Conservation (phyloP, 2,888 invertebrate genomes). For the Plutella xylostella region DNA sequence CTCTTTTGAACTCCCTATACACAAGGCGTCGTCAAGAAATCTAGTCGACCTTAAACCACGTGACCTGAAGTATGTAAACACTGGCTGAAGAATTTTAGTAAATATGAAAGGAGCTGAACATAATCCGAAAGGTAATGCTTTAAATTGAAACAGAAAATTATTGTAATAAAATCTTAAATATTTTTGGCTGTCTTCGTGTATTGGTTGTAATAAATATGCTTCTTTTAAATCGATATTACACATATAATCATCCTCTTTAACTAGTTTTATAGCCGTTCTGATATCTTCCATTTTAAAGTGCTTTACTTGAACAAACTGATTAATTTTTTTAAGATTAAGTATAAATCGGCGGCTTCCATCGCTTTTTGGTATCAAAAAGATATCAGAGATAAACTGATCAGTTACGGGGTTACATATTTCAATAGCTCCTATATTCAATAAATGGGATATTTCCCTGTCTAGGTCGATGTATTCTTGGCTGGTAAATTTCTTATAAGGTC, state of each 20-base stretch:
- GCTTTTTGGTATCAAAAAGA: constrained; percentile 7
- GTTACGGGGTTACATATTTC: neutral
- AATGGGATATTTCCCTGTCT: neutral
- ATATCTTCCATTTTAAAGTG: constrained; percentile 13
- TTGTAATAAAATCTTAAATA: constrained; percentile 9
- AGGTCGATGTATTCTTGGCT: neutral
- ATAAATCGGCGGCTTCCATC: constrained; percentile 3
- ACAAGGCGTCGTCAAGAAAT: constrained; percentile 11
- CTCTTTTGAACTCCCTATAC: constrained; percentile 1
- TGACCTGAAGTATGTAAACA: too few relatives aligned
- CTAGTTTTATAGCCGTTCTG: constrained; percentile 4
- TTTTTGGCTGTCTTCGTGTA: neutral
- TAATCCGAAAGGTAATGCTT: constrained; percentile 10
- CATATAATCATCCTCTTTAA: constrained; percentile 4
- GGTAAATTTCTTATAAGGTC: neutral
- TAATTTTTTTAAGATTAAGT: constrained; percentile 8
- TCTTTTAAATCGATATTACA: neutral
- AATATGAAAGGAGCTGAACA: constrained; percentile 12
- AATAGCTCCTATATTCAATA: neutral
- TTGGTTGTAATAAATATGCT: neutral
- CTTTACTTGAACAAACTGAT: neutral
- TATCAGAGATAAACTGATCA: neutral
- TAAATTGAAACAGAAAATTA: constrained; percentile 10
- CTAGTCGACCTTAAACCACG: too few relatives aligned
- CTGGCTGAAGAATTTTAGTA: too few relatives aligned